These are phyloP conservation scores for Parnassius glacialis DNA, from an alignment of 2,888 invertebrate species.

Conservation along the genomic window DNA sequence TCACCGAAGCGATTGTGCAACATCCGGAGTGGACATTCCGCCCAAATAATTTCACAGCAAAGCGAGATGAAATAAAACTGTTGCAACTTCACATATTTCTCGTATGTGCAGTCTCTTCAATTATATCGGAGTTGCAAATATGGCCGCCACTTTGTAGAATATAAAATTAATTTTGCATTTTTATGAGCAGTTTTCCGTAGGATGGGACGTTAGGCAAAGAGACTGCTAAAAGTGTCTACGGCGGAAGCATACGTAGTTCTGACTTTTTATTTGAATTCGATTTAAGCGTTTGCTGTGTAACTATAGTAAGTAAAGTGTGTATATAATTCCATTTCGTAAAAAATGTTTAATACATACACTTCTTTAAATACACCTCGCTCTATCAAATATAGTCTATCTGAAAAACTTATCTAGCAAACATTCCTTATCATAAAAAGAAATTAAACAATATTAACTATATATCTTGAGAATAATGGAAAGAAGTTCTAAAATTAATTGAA, in stretches of 20 bases:
- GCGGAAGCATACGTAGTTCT: conserved; percentile 21
- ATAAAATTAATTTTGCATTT: conserved; percentile 58
- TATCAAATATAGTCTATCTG: too few relatives aligned
- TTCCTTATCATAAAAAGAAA: too few relatives aligned
- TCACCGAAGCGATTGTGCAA: conserved; percentile 37
- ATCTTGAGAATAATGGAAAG: too few relatives aligned
- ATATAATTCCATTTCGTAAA: too few relatives aligned
- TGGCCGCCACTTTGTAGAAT: conserved; percentile 44
- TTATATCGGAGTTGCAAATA: conserved; percentile 51
- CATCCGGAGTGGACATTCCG: conserved; percentile 40
- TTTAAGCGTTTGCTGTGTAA: conserved; percentile 23
- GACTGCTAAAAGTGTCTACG: conserved; percentile 31
- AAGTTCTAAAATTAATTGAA: conserved; percentile 12
- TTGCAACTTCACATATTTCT: conserved; percentile 47
- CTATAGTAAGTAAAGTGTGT: conserved; percentile 2
- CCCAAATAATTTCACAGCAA: conserved; percentile 48
- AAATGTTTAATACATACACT: too few relatives aligned
- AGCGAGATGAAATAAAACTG: conserved; percentile 52
- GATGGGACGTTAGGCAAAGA: conserved; percentile 36
- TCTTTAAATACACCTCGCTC: too few relatives aligned
- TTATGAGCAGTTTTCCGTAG: conserved; percentile 42
- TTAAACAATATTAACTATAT: too few relatives aligned
- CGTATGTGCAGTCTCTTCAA: conserved; percentile 44
- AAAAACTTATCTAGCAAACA: too few relatives aligned
- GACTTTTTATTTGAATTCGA: conserved; percentile 26